These are phyloP conservation scores for Lysandra bellargus DNA, from an alignment of 2,888 invertebrate genomes.

Conservation along the genomic window DNA sequence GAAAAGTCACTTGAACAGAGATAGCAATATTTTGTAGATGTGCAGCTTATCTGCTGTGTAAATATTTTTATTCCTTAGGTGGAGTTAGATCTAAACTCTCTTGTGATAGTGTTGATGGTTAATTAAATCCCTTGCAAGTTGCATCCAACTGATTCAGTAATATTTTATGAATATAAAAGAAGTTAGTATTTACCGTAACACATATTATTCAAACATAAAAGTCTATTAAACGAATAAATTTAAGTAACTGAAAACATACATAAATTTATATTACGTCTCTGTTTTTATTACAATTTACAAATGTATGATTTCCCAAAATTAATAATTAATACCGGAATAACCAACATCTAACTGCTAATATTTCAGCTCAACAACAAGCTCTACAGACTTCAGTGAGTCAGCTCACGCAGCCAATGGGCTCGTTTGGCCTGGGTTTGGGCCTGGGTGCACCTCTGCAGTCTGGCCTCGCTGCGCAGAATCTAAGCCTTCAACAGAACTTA, in stretches of 20 bases:
- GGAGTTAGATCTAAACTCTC: background rate
- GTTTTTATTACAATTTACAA: no score
- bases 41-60: background rate
- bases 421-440: conserved; percentile 59
- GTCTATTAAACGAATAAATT: no score
- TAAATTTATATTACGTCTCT: no score
- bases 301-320: no score
- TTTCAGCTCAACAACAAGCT: conserved; percentile 65
- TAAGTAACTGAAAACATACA: no score
- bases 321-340: background rate
- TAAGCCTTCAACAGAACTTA: conserved; percentile 56
- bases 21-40: background rate
- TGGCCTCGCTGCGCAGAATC: conserved; percentile 45
- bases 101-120: background rate
- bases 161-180: no score
- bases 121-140: background rate
- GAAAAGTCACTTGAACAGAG: background rate
- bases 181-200: no score
- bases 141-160: background rate
- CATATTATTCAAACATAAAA: no score
- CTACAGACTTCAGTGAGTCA: conserved; percentile 59
- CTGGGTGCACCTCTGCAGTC: conserved; percentile 50
- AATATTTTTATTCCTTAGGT: background rate
- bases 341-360: background rate
- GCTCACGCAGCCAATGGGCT: conserved; percentile 54